Percentiles rank a stretch among this genome's conserved stretches.
phyloP scores from a whole-genome alignment of 2,113 vertebrate species.

The Misgurnus anguillicaudatus region DNA sequence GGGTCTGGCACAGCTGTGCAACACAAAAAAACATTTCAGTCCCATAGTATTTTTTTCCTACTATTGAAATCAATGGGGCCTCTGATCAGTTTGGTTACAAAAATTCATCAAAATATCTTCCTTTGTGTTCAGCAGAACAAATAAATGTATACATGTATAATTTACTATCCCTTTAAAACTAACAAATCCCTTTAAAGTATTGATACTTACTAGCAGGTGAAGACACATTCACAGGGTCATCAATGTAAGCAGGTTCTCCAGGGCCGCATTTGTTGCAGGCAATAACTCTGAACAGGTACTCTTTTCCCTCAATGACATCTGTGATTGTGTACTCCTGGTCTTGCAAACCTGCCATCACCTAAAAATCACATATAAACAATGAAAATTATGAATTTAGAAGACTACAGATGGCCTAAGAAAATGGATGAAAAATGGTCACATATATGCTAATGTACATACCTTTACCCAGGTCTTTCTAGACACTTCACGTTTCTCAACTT shows the following conservation, averaged over 20 bases:
- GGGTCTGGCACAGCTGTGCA: conserved; percentile 89
- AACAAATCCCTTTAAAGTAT: not conserved
- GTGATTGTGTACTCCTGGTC: conserved; percentile 92
- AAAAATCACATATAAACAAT: conserved; percentile 18
- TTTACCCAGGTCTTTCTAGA: conserved; percentile 95
- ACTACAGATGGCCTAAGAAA: not conserved
- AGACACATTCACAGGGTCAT: conserved; percentile 95
- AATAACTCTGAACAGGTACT: conserved; percentile 92
- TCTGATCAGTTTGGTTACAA: too few relatives aligned
- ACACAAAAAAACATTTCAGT: conserved; percentile 1
- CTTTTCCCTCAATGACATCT: conserved; percentile 95
- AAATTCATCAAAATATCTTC: too few relatives aligned
- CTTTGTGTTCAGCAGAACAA: too few relatives aligned
- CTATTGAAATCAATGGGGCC: too few relatives aligned
- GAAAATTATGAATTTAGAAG: not conserved
- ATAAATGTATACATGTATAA: too few relatives aligned
- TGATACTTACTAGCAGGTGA: conserved; percentile 89
- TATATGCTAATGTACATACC: conserved; percentile 67
- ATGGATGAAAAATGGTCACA: not conserved
- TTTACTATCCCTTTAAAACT: too few relatives aligned
- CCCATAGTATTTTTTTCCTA: too few relatives aligned
- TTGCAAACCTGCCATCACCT: conserved; percentile 85
- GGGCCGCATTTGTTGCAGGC: conserved; percentile 96
- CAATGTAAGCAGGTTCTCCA: conserved; percentile 93
- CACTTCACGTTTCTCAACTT: conserved; percentile 93